Percentiles rank a stretch among this genome's conserved stretches.
phyloP scores from a whole-genome alignment of 2,113 vertebrate genomes.

The Brienomyrus brachyistius region DNA sequence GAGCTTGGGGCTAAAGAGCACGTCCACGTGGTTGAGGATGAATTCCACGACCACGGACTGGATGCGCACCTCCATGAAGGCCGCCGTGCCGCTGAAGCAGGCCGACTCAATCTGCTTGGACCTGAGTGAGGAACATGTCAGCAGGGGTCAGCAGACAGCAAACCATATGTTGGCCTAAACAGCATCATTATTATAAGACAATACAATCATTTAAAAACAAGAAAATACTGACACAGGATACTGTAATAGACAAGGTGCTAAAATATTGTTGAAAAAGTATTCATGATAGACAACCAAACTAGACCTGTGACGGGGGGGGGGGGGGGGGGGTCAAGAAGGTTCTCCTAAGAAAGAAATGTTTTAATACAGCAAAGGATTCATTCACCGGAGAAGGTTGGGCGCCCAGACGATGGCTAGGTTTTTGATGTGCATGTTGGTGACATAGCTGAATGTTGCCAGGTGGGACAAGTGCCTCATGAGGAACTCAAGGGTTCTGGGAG shows the following conservation, averaged over 20 bases:
- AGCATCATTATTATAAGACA: not conserved
- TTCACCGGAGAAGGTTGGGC: conserved; percentile 87
- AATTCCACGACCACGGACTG: conserved; percentile 98
- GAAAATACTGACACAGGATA: not conserved
- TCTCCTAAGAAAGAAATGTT: not conserved
- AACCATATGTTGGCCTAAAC: not conserved
- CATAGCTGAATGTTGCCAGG: conserved; percentile 87
- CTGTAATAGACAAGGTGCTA: not conserved
- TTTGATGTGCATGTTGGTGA: conserved; percentile 98
- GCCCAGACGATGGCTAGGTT: conserved; percentile 98
- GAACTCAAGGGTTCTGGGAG: conserved; percentile 89
- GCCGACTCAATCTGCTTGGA: conserved; percentile 96
- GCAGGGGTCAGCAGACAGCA: too few species aligned
- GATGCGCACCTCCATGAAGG: conserved; percentile 97
- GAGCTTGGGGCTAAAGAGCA: conserved; percentile 92
- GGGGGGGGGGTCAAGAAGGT: not conserved
- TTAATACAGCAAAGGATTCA: not conserved
- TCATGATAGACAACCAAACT: too few species aligned
- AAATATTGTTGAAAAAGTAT: too few species aligned
- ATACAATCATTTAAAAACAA: not conserved
- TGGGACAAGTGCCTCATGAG: conserved; percentile 92
- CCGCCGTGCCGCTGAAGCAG: conserved; percentile 94
- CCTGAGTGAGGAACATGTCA: conserved; percentile 47
- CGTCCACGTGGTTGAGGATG: conserved; percentile 90
- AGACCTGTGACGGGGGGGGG: not conserved